These are phyloP conservation scores for Tenualosa thibaudeaui DNA, from an alignment of 2,797 vertebrate species.

Conservation along the genomic window DNA sequence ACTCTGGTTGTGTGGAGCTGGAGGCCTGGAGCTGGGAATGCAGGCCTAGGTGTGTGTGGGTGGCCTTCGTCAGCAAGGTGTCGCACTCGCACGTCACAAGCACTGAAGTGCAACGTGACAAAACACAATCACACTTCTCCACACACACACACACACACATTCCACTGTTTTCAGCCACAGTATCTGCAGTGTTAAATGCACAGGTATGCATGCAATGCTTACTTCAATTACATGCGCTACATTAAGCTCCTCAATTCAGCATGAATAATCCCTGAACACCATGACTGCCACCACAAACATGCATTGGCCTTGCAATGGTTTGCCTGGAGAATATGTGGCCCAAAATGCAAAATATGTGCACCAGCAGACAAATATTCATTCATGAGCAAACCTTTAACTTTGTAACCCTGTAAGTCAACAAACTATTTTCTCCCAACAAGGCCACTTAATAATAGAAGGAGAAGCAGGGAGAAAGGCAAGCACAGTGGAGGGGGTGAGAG, in stretches of 20 bases:
- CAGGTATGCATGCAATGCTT: not conserved
- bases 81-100: not conserved
- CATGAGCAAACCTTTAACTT: too few relatives aligned
- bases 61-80: not conserved
- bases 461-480: not conserved
- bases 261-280: not conserved
- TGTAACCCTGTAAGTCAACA: too few relatives aligned
- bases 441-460: not conserved
- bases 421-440: not conserved
- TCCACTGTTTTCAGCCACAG: not conserved
- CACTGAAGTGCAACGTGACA: not conserved
- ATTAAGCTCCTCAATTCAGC: not conserved
- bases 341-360: not conserved
- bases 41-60: not conserved
- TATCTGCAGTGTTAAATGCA: not conserved
- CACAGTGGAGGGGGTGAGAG: not conserved
- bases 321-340: not conserved
- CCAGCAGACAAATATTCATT: not conserved
- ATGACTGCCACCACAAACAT: not conserved
- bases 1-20: not conserved
- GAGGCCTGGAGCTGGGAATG: not conserved
- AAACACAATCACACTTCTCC: constrained; percentile 21
- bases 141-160: constrained; percentile 19
- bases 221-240: not conserved
- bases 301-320: not conserved